These are phyloP conservation scores for Chloroclystis v-ata DNA, from an alignment of 2,888 invertebrate species.

Conservation along the genomic window DNA sequence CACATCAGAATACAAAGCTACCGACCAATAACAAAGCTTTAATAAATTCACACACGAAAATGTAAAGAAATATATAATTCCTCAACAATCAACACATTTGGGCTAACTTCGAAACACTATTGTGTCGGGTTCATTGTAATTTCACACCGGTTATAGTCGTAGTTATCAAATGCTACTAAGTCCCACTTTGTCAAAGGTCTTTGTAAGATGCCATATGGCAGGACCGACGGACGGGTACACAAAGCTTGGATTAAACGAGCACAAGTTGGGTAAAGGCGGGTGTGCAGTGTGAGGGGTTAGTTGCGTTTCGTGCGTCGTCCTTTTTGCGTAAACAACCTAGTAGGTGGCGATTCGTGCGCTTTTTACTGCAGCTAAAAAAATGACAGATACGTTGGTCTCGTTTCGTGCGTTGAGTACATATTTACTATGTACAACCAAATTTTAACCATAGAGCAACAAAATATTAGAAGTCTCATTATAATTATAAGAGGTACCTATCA, in stretches of 20 bases:
- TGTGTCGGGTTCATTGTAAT: constrained; percentile 38
- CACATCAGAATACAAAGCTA: background rate
- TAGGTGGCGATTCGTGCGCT: too few relatives aligned
- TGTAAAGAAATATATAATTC: constrained; percentile 29
- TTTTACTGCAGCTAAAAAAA: too few relatives aligned
- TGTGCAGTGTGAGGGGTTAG: constrained; percentile 1
- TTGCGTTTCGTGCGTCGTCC: too few relatives aligned
- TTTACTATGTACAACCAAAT: too few relatives aligned
- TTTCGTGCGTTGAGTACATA: too few relatives aligned
- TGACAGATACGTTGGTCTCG: too few relatives aligned
- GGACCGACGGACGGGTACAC: constrained; percentile 30
- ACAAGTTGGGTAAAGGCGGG: constrained; percentile 24
- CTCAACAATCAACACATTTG: constrained; percentile 31
- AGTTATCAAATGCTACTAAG: constrained; percentile 59
- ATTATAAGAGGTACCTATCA: too few relatives aligned
- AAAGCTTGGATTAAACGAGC: constrained; percentile 62
- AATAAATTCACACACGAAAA: background rate
- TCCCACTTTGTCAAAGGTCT: constrained; percentile 56
- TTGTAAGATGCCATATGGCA: constrained; percentile 72
- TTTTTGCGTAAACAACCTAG: too few relatives aligned
- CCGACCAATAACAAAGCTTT: background rate
- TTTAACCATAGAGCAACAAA: too few relatives aligned
- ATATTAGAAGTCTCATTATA: too few relatives aligned
- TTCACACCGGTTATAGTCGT: constrained; percentile 63
- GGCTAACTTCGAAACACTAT: constrained; percentile 35